Percentiles rank a stretch among this genome's conserved stretches.
Evolutionary conservation across 2,888 invertebrate species (phyloP).

Genomic region (Hoplodrina ambigua): DNA sequence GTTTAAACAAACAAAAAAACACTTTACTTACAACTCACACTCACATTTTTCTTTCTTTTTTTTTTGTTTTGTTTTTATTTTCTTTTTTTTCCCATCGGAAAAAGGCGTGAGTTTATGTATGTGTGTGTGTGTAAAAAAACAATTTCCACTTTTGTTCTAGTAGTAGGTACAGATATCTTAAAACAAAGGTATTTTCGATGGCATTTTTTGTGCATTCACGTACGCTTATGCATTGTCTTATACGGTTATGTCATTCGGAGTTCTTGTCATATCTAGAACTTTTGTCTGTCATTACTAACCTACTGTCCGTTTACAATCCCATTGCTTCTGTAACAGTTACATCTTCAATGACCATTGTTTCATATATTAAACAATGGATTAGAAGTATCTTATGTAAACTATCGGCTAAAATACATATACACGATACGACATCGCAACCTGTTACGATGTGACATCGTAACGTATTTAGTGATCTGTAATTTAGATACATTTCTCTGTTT

Average conservation of each 20-base stretch:
- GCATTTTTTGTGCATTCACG: constrained; percentile 13
- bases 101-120: too few species aligned
- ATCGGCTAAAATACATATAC: background rate
- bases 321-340: background rate
- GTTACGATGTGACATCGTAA: too few species aligned
- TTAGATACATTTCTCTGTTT: too few species aligned
- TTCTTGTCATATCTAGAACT: constrained; percentile 1
- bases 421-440: background rate
- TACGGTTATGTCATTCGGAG: constrained; percentile 12
- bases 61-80: too few species aligned
- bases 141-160: too few species aligned
- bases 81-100: too few species aligned
- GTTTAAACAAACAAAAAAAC: too few species aligned
- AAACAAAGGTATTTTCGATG: constrained; percentile 38
- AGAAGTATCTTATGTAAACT: background rate
- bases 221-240: constrained; percentile 10
- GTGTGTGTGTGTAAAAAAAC: too few species aligned
- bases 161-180: too few species aligned
- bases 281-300: background rate
- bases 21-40: too few species aligned
- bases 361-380: background rate
- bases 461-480: too few species aligned
- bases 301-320: background rate
- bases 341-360: background rate
- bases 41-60: too few species aligned